Conservation (phyloP, 2,797 vertebrate genomes). For the Sitta carolinensis region DNA sequence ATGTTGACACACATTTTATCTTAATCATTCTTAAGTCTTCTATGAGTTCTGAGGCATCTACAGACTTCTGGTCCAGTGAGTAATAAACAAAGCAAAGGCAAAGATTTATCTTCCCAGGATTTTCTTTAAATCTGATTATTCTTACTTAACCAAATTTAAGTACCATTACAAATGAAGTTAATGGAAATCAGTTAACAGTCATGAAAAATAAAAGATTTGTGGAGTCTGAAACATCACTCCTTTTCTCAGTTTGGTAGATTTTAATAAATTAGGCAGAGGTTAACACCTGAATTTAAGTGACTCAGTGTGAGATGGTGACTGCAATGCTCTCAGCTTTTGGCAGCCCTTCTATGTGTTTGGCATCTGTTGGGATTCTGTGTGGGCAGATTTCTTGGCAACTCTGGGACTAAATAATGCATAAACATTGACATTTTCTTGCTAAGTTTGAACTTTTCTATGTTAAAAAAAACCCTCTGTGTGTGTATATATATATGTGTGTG, state of each 20-base stretch:
- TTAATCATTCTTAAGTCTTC: neutral
- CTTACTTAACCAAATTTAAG: neutral
- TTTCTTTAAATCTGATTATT: neutral
- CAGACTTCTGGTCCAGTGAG: neutral
- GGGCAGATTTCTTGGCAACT: constrained; percentile 25
- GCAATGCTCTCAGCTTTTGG: neutral
- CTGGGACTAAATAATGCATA: constrained; percentile 35
- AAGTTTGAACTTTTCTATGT: neutral
- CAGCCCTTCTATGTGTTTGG: neutral
- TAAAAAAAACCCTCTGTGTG: neutral
- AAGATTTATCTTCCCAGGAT: neutral
- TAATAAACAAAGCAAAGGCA: neutral
- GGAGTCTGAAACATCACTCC: neutral
- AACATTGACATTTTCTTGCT: constrained; percentile 20
- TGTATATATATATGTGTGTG: neutral
- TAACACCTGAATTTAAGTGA: constrained; percentile 19
- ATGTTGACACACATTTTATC: neutral
- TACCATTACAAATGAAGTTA: neutral
- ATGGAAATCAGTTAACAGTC: neutral
- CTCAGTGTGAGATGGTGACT: neutral
- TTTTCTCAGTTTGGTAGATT: neutral
- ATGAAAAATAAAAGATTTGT: neutral
- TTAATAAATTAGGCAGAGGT: neutral
- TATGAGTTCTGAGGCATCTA: neutral
- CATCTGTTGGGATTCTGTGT: constrained; percentile 15